Base-by-base conservation (phyloP, 2,888 invertebrate genomes). In the Junonia oenone region DNA sequence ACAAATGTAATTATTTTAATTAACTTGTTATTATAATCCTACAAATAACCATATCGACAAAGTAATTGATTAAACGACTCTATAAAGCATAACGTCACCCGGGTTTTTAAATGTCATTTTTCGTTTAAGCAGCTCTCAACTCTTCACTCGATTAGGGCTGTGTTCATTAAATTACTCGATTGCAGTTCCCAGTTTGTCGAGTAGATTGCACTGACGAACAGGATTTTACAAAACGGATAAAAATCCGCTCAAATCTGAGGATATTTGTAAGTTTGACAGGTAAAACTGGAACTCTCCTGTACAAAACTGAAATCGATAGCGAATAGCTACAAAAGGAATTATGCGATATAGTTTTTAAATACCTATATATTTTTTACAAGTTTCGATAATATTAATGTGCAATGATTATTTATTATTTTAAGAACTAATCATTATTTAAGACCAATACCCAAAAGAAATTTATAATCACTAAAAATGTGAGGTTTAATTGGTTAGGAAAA, bases 101-200 rank as follows among this genome's bases (percentile, higher is more conserved):
- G n/a, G n/a, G 64, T 67, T 68, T 74, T 73, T 72, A 69, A 75
- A 74, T 69, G 71, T 68, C 73, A 72, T 76, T 81, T 78, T 79
- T 76, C 71, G 68, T 68, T 65, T 63, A 69, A 73, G 68, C 71
- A 68, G 69, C 73, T 73, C 76, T 73, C 56, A 71, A 46, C 56
- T 71, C 75, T 77, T 80, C 75, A 83, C 78, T 84, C 81, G 83
- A 85, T 85, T 85, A 83, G 75, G 72, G 75, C 80, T 81, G 81
- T 83, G 83, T 85, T 86, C 78, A 87, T 87, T 81, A 75, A 83
- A 81, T 88, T 83, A 87, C 78, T 58, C 73, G 83, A 85, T 85
- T 86, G 83, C 82, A 73, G 68, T 65, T 77, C 74, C 76, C 73
- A 78, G 82, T 82, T 81, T 78, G 78, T 76, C 68, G 73, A 76